Base-by-base conservation (phyloP, 2,113 vertebrate genomes). In the Callopanchax toddi region DNA sequence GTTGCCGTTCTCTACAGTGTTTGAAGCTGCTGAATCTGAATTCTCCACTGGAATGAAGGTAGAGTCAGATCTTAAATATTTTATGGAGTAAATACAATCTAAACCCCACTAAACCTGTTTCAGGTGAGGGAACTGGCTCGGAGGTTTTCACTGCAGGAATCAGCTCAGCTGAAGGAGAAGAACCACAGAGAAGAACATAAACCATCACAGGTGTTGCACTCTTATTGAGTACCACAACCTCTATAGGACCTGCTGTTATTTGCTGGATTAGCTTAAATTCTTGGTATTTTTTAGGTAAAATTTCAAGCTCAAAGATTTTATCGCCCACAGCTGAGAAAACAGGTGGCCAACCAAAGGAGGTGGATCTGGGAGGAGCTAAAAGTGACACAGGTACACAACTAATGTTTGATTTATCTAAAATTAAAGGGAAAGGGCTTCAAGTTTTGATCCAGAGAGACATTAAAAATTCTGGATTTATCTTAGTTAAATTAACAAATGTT, bases 101-200 rank as follows among this genome's bases (percentile, higher is more conserved):
- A 32, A 32, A 32, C 29, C 6, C 10, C n/a, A n/a, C n/a, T 9
- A 37, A 37, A 23, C 18, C 20, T 59, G 8, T 64, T 69, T 26
- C 54, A 76, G 73, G 54, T 64, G n/a, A 76, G 65, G 16, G 48
- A 60, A 12, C 26, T 68, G 6, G 7, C 23, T 18, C 17, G 0
- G 39, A 75, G 29, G 40, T 62, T 63, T 70, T 65, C 37, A 37
- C 23, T 7, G 9, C 34, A 49, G n/a, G 44, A 60, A 20, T 18
- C 3, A 11, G 36, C 8, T 10, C 42, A 16, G 2, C 22, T 53
- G 17, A 43, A 0, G n/a, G n/a, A 60, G 0, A 16, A 60, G 16
- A 12, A 15, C 23, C 11, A 34, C 6, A 1, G 3, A 10, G 53
- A 46, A n/a, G 11, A 26, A 45, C 53, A 17, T 2, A 21, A 15